These are phyloP conservation scores for Azemiops feae DNA, from an alignment of 2,113 vertebrate species.

Conservation along the genomic window DNA sequence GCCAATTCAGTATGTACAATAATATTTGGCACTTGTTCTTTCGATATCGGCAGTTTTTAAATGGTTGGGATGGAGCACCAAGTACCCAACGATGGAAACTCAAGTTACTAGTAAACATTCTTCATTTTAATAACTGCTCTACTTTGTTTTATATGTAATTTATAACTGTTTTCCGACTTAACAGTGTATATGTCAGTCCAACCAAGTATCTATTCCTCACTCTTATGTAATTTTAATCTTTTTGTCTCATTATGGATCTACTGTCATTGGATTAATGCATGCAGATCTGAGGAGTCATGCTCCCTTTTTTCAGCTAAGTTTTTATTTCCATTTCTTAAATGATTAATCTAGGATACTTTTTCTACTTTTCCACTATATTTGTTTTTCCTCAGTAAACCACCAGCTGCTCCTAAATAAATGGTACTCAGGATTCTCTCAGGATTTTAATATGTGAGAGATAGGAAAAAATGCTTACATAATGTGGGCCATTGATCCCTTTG, in stretches of 20 bases:
- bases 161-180: constrained; percentile 55
- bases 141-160: constrained; percentile 39
- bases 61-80: constrained; percentile 15
- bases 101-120: constrained; percentile 35
- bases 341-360: constrained; percentile 41
- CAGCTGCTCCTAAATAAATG: constrained; percentile 62
- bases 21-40: constrained; percentile 29
- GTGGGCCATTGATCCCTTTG: constrained; percentile 62
- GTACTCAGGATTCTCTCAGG: constrained; percentile 76
- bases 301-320: constrained; percentile 55
- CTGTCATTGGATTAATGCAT: constrained; percentile 38
- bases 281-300: constrained; percentile 36
- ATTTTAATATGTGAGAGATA: constrained; percentile 64
- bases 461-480: constrained; percentile 50
- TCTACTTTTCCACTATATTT: constrained; percentile 48
- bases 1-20: constrained; percentile 21
- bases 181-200: constrained; percentile 54
- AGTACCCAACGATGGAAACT: constrained; percentile 37
- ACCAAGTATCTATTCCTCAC: constrained; percentile 46
- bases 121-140: constrained; percentile 55
- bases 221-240: constrained; percentile 54
- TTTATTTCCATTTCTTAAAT: constrained; percentile 49
- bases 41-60: constrained; percentile 4
- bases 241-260: constrained; percentile 42
- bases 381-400: constrained; percentile 54